These are phyloP conservation scores for Platysternon megacephalum DNA, from an alignment of 2,113 vertebrate species.

Conservation along the genomic window DNA sequence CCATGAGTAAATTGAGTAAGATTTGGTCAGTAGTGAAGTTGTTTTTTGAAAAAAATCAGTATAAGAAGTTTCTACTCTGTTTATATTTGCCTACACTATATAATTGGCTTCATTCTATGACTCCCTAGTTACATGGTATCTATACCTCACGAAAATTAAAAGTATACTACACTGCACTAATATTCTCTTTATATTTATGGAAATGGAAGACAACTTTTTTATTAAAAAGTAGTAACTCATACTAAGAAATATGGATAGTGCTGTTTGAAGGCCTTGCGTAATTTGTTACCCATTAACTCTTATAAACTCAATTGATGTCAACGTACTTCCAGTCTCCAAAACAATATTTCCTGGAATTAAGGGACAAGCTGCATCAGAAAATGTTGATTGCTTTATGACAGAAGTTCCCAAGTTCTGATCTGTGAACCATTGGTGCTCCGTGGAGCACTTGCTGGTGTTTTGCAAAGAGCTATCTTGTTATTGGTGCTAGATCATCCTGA, in stretches of 20 bases:
- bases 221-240: constrained; percentile 6
- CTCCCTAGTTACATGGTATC: neutral
- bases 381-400: neutral
- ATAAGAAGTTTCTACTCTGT: neutral
- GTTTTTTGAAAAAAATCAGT: neutral
- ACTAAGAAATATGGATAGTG: neutral
- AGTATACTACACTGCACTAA: neutral
- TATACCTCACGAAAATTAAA: neutral
- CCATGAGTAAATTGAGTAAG: neutral
- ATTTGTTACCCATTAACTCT: neutral
- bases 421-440: neutral
- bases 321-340: neutral
- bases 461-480: neutral
- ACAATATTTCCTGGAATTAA: neutral
- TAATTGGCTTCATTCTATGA: neutral
- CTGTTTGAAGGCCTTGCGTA: neutral
- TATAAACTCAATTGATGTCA: neutral
- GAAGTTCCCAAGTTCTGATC: neutral
- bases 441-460: neutral
- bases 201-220: neutral
- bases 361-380: neutral
- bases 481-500: neutral
- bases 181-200: constrained; percentile 6
- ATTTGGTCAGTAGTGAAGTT: neutral
- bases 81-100: accelerated